Base-by-base conservation (phyloP, 2,888 invertebrate species). In the Bombyx huttoni region DNA sequence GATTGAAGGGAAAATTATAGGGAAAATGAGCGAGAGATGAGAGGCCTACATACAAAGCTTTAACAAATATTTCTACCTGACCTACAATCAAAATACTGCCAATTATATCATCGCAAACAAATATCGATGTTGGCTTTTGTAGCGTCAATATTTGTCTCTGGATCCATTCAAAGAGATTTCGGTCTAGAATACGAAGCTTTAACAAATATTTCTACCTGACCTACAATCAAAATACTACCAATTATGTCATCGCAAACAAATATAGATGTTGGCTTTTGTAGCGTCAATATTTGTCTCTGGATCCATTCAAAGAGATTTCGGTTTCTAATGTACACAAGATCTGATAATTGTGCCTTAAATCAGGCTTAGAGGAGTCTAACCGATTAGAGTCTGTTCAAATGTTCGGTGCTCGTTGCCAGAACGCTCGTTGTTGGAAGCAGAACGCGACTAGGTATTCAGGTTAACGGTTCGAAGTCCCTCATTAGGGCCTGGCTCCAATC, bases 391-490 rank as follows among this genome's bases (percentile, higher is more conserved):
- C 47, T 24, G 47, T 46, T 51, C 51, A 51, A 47, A 51, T 51
- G 51, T 51, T 47, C 9, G 46, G 46, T 47, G 46, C 2, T 12
- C 46, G 51, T 14, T 34, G 47, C 46, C 47, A 24, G 1, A 24
- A 24, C 1, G 24, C 5, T 24, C 24, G 2, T 24, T 24, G 24
- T 24, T 24, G 12, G 46, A 50, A 52, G 48, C 45, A 52, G 48
- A 33, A 45, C 47, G 52, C 35, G 46, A 49, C 49, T 24, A 35
- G 47, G 49, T 46, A 53, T 49, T 49, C 40, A 47, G 53, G 53
- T 51, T 53, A 53, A 51, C 49, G 49, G 49, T 49, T 40, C 40
- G 49, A 45, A 51, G 48, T 49, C 53, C n/a, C 53, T 53, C 53
- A 53, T 53, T 53, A 53, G 51, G 14, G 49, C 14, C 49, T 51